Percentiles rank a stretch among this genome's conserved stretches.
phyloP scores from a whole-genome alignment of 2,113 vertebrate species.

The Corvus cornix region DNA sequence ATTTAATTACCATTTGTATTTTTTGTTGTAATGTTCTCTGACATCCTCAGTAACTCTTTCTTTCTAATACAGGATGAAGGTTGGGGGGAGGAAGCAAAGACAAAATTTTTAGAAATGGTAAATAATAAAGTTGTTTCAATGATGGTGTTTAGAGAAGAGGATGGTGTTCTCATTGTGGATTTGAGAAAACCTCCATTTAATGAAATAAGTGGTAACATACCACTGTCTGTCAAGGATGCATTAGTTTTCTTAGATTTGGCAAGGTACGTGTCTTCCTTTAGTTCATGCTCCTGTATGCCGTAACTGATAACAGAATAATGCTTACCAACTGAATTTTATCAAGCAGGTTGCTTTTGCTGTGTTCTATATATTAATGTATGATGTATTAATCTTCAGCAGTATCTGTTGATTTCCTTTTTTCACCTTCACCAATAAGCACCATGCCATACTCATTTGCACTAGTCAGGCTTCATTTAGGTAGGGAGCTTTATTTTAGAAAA shows the following conservation, averaged over 20 bases:
- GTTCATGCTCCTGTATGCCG: not conserved
- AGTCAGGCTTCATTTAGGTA: not conserved
- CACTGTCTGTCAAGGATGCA: slow-evolving; percentile 85
- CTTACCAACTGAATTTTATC: not conserved
- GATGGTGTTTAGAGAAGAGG: slow-evolving; percentile 79
- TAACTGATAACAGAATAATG: not conserved
- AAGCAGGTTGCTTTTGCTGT: not conserved
- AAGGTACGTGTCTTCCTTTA: slow-evolving; percentile 74
- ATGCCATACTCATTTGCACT: not conserved
- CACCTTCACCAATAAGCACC: not conserved
- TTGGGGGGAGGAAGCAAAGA: slow-evolving; percentile 79
- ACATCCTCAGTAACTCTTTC: not conserved
- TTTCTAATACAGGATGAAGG: slow-evolving; percentile 72
- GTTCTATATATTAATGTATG: not conserved
- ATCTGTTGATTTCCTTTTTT: not conserved
- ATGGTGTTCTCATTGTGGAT: slow-evolving; percentile 86
- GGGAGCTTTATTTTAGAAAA: not conserved
- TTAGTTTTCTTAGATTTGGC: slow-evolving; percentile 89
- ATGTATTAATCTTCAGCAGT: not conserved
- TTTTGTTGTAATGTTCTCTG: not conserved
- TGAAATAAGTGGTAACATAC: slow-evolving; percentile 71
- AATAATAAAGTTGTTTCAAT: slow-evolving; percentile 82
- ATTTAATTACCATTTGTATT: not conserved
- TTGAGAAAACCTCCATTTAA: slow-evolving; percentile 81
- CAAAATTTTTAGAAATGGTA: slow-evolving; percentile 79